Conservation (phyloP, 2,888 invertebrate genomes). For the Terebella lapidaria region DNA sequence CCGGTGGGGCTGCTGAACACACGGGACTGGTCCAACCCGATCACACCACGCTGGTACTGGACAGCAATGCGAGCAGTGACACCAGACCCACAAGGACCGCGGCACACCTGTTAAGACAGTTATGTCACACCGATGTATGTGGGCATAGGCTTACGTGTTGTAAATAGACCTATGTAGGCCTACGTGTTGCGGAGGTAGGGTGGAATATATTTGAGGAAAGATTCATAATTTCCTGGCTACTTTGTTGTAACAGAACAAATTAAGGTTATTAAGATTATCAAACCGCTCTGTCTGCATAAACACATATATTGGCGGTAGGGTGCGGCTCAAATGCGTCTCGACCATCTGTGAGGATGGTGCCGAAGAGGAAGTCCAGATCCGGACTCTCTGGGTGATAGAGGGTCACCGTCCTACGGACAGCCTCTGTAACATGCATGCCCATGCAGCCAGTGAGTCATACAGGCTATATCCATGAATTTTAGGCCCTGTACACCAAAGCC, state of each 20-base stretch:
- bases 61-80: conserved; percentile 48
- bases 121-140: no score
- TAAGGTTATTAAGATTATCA: background rate
- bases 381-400: conserved; percentile 40
- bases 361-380: conserved; percentile 50
- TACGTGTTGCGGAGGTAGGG: no score
- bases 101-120: conserved; percentile 52
- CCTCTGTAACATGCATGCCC: conserved; percentile 33
- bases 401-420: conserved; percentile 31
- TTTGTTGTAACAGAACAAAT: no score
- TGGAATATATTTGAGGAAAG: no score
- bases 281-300: conserved; percentile 52
- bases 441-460: no score
- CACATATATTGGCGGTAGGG: conserved; percentile 40
- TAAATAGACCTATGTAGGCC: no score
- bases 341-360: conserved; percentile 51
- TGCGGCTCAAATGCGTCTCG: conserved; percentile 29
- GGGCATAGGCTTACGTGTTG: no score
- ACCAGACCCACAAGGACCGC: conserved; percentile 52
- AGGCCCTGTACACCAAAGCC: no score
- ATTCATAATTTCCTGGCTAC: no score
- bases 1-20: conserved; percentile 40
- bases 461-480: no score
- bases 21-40: conserved; percentile 34
- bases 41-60: conserved; percentile 33